phyloP scores from a whole-genome alignment of 2,113 vertebrate species.

The Caranx ignobilis region DNA sequence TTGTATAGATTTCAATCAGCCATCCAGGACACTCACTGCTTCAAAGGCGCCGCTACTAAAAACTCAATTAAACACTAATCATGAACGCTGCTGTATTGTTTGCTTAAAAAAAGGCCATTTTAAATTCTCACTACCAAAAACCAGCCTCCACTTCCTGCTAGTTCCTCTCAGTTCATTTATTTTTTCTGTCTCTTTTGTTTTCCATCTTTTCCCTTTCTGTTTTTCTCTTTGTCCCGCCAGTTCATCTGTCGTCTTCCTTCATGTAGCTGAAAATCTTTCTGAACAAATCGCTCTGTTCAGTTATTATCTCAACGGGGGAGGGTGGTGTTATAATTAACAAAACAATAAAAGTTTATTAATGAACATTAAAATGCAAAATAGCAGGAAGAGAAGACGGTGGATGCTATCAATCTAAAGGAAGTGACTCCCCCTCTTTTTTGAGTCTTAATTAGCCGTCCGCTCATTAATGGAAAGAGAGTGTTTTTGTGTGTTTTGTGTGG shows the following conservation, averaged over 20 bases:
- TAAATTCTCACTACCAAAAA: neutral
- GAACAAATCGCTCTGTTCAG: slow-evolving; percentile 77
- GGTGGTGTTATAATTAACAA: slow-evolving; percentile 95
- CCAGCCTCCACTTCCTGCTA: slow-evolving; percentile 19
- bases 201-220: slow-evolving; percentile 5
- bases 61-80: slow-evolving; percentile 45
- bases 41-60: slow-evolving; percentile 34
- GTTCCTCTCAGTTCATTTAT: slow-evolving; percentile 33
- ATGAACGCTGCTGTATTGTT: slow-evolving; percentile 18
- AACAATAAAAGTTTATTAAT: slow-evolving; percentile 99
- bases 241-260: slow-evolving; percentile 58
- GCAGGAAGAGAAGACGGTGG: slow-evolving; percentile 87
- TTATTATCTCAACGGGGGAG: slow-evolving; percentile 89
- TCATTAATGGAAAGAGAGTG: slow-evolving; percentile 92
- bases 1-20: slow-evolving; percentile 39
- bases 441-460: slow-evolving; percentile 95
- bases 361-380: slow-evolving; percentile 99
- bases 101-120: neutral
- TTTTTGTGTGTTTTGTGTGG: slow-evolving; percentile 69
- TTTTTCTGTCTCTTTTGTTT: slow-evolving; percentile 34
- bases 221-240: slow-evolving; percentile 35
- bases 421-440: slow-evolving; percentile 96
- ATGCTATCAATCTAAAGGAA: slow-evolving; percentile 93
- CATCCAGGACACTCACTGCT: slow-evolving; percentile 24
- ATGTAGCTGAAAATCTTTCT: slow-evolving; percentile 77